These are phyloP conservation scores for Ramazzottius varieornatus DNA, from an alignment of 2,888 invertebrate genomes.

Conservation along the genomic window DNA sequence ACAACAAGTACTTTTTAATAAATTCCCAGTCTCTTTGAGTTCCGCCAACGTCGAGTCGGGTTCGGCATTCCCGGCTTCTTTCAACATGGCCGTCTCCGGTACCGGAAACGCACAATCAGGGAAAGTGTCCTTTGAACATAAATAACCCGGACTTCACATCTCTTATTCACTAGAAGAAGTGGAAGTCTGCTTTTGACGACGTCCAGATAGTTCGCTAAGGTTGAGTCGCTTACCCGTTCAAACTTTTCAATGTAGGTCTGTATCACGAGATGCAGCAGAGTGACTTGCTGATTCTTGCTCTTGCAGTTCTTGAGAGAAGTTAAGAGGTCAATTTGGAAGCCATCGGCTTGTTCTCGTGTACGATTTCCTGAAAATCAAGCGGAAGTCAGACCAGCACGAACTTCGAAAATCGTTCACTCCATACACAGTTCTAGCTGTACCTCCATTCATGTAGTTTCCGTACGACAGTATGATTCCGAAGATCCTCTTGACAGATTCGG, in stretches of 20 bases:
- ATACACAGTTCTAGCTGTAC: too few relatives aligned
- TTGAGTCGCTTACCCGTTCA: too few relatives aligned
- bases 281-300: constrained; percentile 9
- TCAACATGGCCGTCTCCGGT: not conserved
- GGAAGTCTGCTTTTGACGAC: too few relatives aligned
- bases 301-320: constrained; percentile 17
- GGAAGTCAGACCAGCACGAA: too few relatives aligned
- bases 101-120: not conserved
- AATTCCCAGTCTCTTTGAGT: not conserved
- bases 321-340: constrained; percentile 17
- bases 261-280: not conserved
- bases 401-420: too few relatives aligned
- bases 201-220: too few relatives aligned
- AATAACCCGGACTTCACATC: not conserved
- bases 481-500: constrained; percentile 14
- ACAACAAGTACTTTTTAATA: too few relatives aligned
- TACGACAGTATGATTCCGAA: constrained; percentile 17
- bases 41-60: not conserved
- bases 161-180: not conserved
- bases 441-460: constrained; percentile 21
- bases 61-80: not conserved
- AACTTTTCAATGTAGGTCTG: not conserved
- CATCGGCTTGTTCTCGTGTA: constrained; percentile 19
- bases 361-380: not conserved
- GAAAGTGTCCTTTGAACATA: not conserved